Evolutionary conservation across 2,797 vertebrate species (phyloP).

Genomic region (Varecia variegata): DNA sequence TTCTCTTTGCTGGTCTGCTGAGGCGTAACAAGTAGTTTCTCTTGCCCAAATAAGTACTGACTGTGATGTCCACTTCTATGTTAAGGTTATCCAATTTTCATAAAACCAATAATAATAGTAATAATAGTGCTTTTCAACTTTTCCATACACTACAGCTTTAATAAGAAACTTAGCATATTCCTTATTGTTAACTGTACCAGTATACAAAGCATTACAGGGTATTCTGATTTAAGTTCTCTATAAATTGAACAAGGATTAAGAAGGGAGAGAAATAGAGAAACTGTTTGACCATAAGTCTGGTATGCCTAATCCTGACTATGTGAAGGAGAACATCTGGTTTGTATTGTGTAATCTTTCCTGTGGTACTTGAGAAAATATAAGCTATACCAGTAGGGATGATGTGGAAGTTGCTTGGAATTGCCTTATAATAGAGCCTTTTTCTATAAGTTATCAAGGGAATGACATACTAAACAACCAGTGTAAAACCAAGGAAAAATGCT

Average conservation of each 20-base stretch:
- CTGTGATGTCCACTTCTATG: background rate
- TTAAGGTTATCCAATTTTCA: background rate
- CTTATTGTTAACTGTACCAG: background rate
- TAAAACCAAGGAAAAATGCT: background rate
- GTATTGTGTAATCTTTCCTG: background rate
- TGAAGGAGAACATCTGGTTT: background rate
- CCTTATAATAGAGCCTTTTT: background rate
- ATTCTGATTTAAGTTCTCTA: background rate
- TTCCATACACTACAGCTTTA: background rate
- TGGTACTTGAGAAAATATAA: background rate
- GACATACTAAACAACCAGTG: background rate
- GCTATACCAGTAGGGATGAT: background rate
- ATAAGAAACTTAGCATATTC: background rate
- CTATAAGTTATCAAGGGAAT: conserved; percentile 25
- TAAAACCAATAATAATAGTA: background rate
- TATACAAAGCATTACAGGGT: background rate
- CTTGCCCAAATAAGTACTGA: background rate
- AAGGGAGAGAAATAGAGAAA: background rate
- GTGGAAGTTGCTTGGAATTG: background rate
- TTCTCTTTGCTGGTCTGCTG: background rate
- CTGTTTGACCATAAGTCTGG: background rate
- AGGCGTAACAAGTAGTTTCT: background rate
- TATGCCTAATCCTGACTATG: background rate
- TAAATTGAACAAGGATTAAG: background rate
- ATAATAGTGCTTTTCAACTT: background rate